A percentile compares a stretch with the other conserved stretches of the same genome.
These are phyloP conservation scores for Heliconius himera DNA, from an alignment of 1,140 invertebrate species.

Conservation along the genomic window DNA sequence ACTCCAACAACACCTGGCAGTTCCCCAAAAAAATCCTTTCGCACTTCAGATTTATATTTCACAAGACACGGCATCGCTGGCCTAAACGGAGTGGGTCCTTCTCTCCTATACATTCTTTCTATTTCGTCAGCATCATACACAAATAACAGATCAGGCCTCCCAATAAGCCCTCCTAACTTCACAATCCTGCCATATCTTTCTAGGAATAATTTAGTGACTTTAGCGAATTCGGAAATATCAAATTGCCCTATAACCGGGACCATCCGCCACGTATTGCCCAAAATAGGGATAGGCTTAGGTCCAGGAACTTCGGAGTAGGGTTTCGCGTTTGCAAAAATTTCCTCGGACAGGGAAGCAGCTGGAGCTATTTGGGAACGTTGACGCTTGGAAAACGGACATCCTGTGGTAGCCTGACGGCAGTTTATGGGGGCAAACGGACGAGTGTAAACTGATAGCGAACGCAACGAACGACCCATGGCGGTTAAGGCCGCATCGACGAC, in stretches of 20 bases:
- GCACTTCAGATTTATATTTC: slow-evolving; percentile 90
- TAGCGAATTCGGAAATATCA: slow-evolving; percentile 89
- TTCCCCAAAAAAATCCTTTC: slow-evolving; percentile 91
- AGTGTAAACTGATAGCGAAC: slow-evolving; percentile 52
- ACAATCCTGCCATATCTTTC: slow-evolving; percentile 90
- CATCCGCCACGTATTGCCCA: slow-evolving; percentile 92
- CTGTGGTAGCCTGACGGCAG: slow-evolving; percentile 52
- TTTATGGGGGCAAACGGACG: slow-evolving; percentile 50
- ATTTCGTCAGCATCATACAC: slow-evolving; percentile 92
- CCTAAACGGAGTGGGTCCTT: slow-evolving; percentile 90
- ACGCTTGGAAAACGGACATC: slow-evolving; percentile 71
- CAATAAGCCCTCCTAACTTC: slow-evolving; percentile 87
- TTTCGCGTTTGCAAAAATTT: slow-evolving; percentile 76
- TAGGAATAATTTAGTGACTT: slow-evolving; percentile 87
- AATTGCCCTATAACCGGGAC: slow-evolving; percentile 85
- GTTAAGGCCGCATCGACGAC: slow-evolving; percentile 59
- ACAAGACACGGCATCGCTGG: slow-evolving; percentile 93
- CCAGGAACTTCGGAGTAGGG: slow-evolving; percentile 91
- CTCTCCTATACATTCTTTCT: slow-evolving; percentile 89
- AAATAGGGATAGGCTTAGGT: slow-evolving; percentile 88
- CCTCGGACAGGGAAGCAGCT: slow-evolving; percentile 63
- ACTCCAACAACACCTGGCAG: slow-evolving; percentile 92
- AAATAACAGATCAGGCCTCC: slow-evolving; percentile 90
- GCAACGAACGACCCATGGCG: slow-evolving; percentile 70
- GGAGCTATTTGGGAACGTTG: slow-evolving; percentile 74